Evolutionary conservation across 2,888 invertebrate genomes (phyloP).

Genomic region (Eupeodes luniger): DNA sequence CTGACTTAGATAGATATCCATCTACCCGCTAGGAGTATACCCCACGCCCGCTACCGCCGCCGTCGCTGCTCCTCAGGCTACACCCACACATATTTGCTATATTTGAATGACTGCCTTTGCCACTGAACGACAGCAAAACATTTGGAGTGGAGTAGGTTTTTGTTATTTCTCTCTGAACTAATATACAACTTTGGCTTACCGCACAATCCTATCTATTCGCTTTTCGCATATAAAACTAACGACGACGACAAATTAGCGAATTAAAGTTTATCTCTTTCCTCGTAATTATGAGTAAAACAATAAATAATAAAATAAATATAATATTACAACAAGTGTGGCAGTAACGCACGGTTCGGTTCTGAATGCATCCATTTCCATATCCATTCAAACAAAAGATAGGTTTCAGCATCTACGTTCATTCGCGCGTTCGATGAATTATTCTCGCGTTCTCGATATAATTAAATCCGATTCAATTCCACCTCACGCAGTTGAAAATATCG

Average conservation of each 20-base stretch:
- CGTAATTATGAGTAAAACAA: conserved; percentile 51
- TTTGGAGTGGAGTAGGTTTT: conserved; percentile 33
- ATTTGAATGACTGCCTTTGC: conserved; percentile 1
- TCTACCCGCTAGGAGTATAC: not conserved
- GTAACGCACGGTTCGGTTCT: not conserved
- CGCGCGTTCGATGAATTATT: conserved; percentile 39
- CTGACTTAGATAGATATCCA: conserved; percentile 4
- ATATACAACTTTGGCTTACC: conserved; percentile 45
- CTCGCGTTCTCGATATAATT: conserved; percentile 59
- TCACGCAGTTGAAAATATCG: conserved; percentile 56
- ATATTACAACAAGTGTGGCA: conserved; percentile 51
- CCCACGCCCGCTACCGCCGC: no score
- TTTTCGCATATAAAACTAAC: not conserved
- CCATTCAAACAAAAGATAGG: not conserved
- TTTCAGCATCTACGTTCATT: conserved; percentile 8
- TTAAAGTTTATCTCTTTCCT: conserved; percentile 37
- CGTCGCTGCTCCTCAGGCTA: not conserved
- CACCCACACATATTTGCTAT: conserved; percentile 1
- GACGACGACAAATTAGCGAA: conserved; percentile 42
- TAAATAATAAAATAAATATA: conserved; percentile 49
- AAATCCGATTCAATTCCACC: conserved; percentile 64
- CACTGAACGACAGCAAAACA: conserved; percentile 32
- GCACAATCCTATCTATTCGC: not conserved
- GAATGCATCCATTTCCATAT: conserved; percentile 24
- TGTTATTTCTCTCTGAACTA: conserved; percentile 30